Evolutionary conservation across 2,888 invertebrate species (phyloP), one percentile per base, ranked within the genome.

Genomic region (Tenthredo mesomela): DNA sequence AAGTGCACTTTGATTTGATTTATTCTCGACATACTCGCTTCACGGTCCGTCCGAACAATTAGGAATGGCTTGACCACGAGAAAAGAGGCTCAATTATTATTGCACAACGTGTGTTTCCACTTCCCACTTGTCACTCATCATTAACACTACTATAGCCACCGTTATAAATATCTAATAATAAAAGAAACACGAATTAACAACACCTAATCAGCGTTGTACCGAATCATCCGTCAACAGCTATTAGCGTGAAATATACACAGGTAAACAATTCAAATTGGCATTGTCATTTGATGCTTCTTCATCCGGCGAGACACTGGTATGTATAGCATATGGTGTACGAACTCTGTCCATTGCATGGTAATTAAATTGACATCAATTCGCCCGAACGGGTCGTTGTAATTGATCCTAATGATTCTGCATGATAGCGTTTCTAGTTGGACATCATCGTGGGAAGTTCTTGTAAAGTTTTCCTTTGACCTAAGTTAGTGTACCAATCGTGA

Each of bases 1-100:
- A 77, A 77, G 77, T 77, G 77, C 77, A 77, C 77, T 77, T 77
- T 77, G 77, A 77, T 77, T 77, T 77, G 77, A 77, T 77, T 77
- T 50, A 77, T 50, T 54, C 77, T 33, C 29, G 77, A 77, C 77
- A 54, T 77, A 54, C 77, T 18, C 29, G 77, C 54, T 77, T 77
- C 77, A 77, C 77, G 77, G 77, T 77, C 33, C 77, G 54, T 50
- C 77, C 77, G 10, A 54, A 77, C 77, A 77, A 77, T 77, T 77
- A 77, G 54, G 50, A 25, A 77, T 54, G 54, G 77, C 33, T 54
- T 33, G 47, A 77, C 54, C 29, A 77, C 54, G 54, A 40, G 54
- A 37, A 77, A 77, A 77, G 54, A 50, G 54, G 12, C 54, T 33
- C 77, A 18, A 77, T 54, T 54, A 50, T 77, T 50, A 54, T 77